Conservation (phyloP, 2,797 vertebrate genomes). For the Pangasius larnaudii region DNA sequence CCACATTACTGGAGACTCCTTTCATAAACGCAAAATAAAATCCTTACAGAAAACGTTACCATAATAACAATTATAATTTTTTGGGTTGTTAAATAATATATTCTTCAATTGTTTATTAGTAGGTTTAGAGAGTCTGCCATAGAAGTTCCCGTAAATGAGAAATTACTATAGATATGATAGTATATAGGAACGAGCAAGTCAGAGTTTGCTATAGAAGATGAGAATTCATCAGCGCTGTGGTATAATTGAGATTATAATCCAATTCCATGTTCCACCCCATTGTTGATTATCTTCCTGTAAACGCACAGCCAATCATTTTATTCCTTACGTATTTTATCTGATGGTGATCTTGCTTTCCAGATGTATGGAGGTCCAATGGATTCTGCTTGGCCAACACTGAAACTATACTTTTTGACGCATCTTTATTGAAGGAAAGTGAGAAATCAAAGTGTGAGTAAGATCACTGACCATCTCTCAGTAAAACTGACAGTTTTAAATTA, state of each 20-base stretch:
- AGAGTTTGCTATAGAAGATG: neutral
- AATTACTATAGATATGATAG: neutral
- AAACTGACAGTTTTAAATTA: neutral
- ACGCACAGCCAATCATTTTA: neutral
- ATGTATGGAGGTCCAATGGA: slow-evolving; percentile 87
- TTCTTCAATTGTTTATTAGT: neutral
- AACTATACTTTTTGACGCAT: slow-evolving; percentile 84
- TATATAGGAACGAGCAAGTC: neutral
- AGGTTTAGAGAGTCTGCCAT: neutral
- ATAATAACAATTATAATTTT: neutral
- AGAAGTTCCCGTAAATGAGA: neutral
- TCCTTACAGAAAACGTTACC: neutral
- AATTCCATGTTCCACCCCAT: neutral
- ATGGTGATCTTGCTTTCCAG: slow-evolving; percentile 63
- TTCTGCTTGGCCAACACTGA: slow-evolving; percentile 90
- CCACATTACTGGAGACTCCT: neutral
- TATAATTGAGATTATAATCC: neutral
- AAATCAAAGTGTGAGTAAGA: slow-evolving; percentile 80
- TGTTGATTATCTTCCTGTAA: neutral
- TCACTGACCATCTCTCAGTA: neutral
- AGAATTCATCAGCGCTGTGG: neutral
- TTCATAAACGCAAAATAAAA: neutral
- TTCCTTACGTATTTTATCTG: neutral
- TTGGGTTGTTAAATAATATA: neutral
- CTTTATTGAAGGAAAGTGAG: slow-evolving; percentile 76